A percentile compares a stretch with the other conserved stretches of the same genome.
Conservation (phyloP, 2,888 invertebrate species). For the Periphyllus acericola region DNA sequence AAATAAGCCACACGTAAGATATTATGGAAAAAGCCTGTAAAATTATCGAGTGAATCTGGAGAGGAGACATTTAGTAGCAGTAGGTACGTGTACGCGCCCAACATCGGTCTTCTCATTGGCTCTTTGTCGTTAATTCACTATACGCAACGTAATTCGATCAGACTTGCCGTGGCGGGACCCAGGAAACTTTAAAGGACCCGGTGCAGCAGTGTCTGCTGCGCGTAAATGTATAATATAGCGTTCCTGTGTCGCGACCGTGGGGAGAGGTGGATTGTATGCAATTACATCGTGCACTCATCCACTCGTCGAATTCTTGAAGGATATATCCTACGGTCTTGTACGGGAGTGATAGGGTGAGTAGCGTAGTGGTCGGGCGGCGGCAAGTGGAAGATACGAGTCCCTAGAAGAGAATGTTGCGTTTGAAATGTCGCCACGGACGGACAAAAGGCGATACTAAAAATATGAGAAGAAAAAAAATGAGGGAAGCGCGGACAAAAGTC, state of each 20-base stretch:
- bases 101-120: not conserved
- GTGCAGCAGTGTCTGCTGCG: not conserved
- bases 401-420: not conserved
- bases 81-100: not conserved
- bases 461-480: no score
- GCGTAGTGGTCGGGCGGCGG: no score
- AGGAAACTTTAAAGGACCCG: slow-evolving; percentile 43
- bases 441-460: not conserved
- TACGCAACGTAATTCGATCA: slow-evolving; percentile 25
- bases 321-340: no score
- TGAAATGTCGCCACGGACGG: not conserved
- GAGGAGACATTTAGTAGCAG: not conserved
- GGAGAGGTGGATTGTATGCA: slow-evolving; percentile 13
- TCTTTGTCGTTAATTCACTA: slow-evolving; percentile 10
- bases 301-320: not conserved
- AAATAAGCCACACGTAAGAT: not conserved
- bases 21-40: not conserved
- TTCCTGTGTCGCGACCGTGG: not conserved
- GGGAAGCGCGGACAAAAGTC: no score
- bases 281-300: slow-evolving; percentile 15
- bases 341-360: no score
- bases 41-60: not conserved
- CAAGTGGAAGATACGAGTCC: not conserved
- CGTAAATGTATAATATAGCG: no score
- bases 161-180: not conserved